Base-by-base conservation (phyloP, 1,140 invertebrate genomes). In the Panulirus ornatus region DNA sequence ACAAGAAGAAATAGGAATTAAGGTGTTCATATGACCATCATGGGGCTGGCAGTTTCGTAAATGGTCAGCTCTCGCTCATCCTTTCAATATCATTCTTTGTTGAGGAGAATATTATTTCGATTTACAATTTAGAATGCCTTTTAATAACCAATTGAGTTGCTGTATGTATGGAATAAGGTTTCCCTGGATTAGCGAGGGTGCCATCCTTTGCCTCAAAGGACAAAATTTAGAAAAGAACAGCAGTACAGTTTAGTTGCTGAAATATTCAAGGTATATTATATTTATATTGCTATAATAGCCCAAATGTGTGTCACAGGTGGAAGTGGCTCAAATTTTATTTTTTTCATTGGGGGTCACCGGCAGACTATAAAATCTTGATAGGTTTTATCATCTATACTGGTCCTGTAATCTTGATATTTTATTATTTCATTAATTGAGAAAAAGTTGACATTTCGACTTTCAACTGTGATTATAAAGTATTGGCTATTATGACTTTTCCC, bases 1-100 rank as follows among this genome's bases (percentile, higher is more conserved):
- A 92, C 85, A 93, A 94, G 84, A 93, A 93, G 90, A 92, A 93
- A 89, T 92, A 93, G 71, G 75, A 73, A 22, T 71, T n/a, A 27
- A 54, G 47, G 27, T 44, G 42, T 47, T n/a, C 63, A 47, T 30
- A 66, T 66, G 8, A 76, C 66, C 27, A 19, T 44, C 73, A 22
- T 76, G 34, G 73, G 38, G 73, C 44, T 76, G 73, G 73, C 73
- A 76, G 44, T 40, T 76, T 47, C 27, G 40, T 63, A 34, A 16
- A 38, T 71, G 66, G 70, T 84, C 40, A 42, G 83, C 75, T 38
- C 38, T 42, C 75, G 54, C 73, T 79, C 42, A 66, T 79, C 85
- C 85, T 84, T 30, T 78, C 44, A 44, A 44, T 47, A 44, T 36
- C 27, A 44, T 42, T 47, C 44, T 47, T 44, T 78, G 27, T 71